Base-by-base conservation (phyloP, 2,113 vertebrate species). In the Aplodontia rufa region DNA sequence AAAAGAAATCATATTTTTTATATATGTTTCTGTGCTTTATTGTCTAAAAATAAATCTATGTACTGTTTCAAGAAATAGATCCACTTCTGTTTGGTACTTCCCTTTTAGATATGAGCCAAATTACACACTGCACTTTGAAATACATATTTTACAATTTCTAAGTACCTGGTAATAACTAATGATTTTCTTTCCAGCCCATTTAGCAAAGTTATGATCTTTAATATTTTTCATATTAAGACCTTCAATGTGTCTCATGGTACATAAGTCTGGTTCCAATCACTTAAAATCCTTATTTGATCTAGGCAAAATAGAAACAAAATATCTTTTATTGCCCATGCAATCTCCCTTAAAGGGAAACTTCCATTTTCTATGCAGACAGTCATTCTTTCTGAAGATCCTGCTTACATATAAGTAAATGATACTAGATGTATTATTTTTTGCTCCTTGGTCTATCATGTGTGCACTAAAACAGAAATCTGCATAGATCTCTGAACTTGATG, bases 151-250 rank as follows among this genome's bases (percentile, higher is more conserved):
- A 92, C 30, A 91, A 76, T 32, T 79, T 94, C 58, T 81, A 91
- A 96, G 60, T 84, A 89, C 49, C 80, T 96, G 83, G 32, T 97
- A 97, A 86, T 89, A 83, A 47, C 64, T 91, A 91, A 95, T 97
- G 66, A 86, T 94, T 94, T 94, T 79, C 75, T 94, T 93, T 91
- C 79, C 51, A 93, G 95, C 0, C 45, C 83, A 96, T 92, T 96
- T 84, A 91, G 68, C 78, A 93, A 94, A 87, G 45, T 94, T 94
- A 94, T 68, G 37, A 94, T 81, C 37, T 91, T 87, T 87, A 94
- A 89, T 89, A 95, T 91, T 96, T 96, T 96, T 95, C 79, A 84
- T 92, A 87, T 90, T 87, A 91, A 94, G 40, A 47, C 1, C 13
- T 90, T 96, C 87, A 95, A 19, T 87, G 45, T 92, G 49, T 96